Evolutionary conservation across 1,140 invertebrate species (phyloP), one percentile per base, ranked within the genome.

Genomic region (Procambarus virginalis): DNA sequence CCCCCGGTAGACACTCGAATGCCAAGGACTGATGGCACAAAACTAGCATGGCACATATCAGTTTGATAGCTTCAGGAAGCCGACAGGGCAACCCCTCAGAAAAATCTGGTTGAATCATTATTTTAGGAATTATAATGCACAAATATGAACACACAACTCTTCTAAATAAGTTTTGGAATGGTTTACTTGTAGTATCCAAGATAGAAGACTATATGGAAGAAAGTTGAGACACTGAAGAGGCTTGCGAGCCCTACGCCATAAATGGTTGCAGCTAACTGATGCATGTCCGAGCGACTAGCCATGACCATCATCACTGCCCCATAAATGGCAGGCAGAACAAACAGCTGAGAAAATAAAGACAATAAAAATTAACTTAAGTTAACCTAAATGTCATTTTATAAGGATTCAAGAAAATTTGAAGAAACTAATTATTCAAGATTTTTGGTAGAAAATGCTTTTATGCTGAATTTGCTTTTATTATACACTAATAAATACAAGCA

Each of bases 141-240:
- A 68, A 17, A 17, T 68, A 55, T 12, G 12, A 64, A 64, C 60
- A 64, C 12, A 17, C 12, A 14, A 64, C 12, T 34, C 22, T 34
- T 34, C n/a, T 20, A 1, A 73, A 73, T 5, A 73, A 73, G 68
- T 34, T 73, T 5, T 34, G 22, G 5, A 73, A 73, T 34, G 6
- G 77, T 87, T 91, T 91, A 95, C 94, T 92, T 93, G 82, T 93
- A 94, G 81, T 92, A 93, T 83, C 93, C 94, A 22, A 92, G 92
- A 92, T 96, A 98, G 93, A 97, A 98, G 17, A 97, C 95, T 68
- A 96, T 96, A 93, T 99, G 98, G 95, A 98, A 99, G 93, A 96
- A 96, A 34, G 97, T 98, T n/a, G 97, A 98, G 9, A 98, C 95
- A 34, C 95, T 96, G 94, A 99, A 99, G 51, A 99, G 95, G 78